Conservation (phyloP, 1,140 invertebrate species). For the Venustaconcha ellipsiformis region DNA sequence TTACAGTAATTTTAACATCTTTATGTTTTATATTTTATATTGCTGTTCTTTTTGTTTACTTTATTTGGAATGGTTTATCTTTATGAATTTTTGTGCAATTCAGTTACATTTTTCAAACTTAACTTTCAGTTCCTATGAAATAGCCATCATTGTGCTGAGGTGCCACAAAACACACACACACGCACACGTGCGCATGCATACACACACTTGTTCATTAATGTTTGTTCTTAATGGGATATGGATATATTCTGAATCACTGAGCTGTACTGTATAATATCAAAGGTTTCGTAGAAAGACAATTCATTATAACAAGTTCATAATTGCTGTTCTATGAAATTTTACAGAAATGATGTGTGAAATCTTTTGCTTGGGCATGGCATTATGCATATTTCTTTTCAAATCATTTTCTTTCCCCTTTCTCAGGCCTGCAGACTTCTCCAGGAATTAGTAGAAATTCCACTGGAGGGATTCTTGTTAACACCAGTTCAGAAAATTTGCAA, state of each 20-base stretch:
- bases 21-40: no score
- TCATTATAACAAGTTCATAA: neutral
- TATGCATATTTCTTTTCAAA: neutral
- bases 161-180: no score
- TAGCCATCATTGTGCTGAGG: no score
- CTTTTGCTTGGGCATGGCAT: neutral
- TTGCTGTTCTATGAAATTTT: neutral
- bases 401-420: slow-evolving; percentile 15
- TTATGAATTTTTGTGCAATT: no score
- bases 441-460: slow-evolving; percentile 85
- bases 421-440: slow-evolving; percentile 82
- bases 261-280: neutral
- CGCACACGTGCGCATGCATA: no score
- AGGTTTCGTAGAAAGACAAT: neutral
- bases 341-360: neutral
- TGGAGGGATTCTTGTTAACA: slow-evolving; percentile 89
- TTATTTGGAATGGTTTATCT: no score
- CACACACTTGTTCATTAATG: no score
- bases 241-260: neutral
- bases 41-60: no score
- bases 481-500: slow-evolving; percentile 94
- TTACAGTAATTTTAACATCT: no score
- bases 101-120: no score
- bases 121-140: no score
- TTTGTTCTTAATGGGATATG: neutral